A percentile compares a stretch with the other conserved stretches of the same genome.
These are phyloP conservation scores for Allacma fusca DNA, from an alignment of 2,888 invertebrate species.

Conservation along the genomic window DNA sequence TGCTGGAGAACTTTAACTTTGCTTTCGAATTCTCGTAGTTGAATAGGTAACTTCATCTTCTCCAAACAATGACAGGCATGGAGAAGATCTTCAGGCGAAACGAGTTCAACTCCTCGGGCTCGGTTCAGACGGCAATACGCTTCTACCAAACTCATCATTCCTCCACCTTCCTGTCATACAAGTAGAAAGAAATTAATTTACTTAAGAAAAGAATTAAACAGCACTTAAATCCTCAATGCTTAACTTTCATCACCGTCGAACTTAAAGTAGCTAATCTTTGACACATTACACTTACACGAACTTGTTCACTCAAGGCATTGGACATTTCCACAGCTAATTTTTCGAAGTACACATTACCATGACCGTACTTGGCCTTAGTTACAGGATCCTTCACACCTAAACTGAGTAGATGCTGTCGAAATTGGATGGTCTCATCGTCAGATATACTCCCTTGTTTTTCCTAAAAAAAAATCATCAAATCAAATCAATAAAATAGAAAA, in stretches of 20 bases:
- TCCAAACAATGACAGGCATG: constrained; percentile 84
- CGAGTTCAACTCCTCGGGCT: constrained; percentile 91
- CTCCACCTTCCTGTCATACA: constrained; percentile 69
- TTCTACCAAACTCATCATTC: constrained; percentile 96
- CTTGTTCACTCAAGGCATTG: constrained; percentile 79
- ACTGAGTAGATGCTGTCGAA: constrained; percentile 95
- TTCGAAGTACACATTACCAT: constrained; percentile 83
- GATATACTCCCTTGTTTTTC: constrained; percentile 94
- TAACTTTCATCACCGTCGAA: too few species aligned
- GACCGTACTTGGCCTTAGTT: constrained; percentile 87
- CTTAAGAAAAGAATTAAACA: too few species aligned
- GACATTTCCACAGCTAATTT: constrained; percentile 87
- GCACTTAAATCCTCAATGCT: too few species aligned
- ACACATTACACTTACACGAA: constrained; percentile 80
- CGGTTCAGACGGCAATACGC: constrained; percentile 96
- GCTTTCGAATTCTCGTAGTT: constrained; percentile 85
- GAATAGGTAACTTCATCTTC: constrained; percentile 74
- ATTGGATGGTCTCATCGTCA: constrained; percentile 95
- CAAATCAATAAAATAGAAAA: not conserved
- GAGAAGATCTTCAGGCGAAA: constrained; percentile 96
- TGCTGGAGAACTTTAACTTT: constrained; percentile 95
- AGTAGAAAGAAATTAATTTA: not conserved
- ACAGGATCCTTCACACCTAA: constrained; percentile 98
- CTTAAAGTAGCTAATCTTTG: too few species aligned
- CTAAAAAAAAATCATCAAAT: constrained; percentile 64